Conservation (phyloP, 37 sponge, comb jelly and placozoan genomes). For the Petrosia ficiformis region DNA sequence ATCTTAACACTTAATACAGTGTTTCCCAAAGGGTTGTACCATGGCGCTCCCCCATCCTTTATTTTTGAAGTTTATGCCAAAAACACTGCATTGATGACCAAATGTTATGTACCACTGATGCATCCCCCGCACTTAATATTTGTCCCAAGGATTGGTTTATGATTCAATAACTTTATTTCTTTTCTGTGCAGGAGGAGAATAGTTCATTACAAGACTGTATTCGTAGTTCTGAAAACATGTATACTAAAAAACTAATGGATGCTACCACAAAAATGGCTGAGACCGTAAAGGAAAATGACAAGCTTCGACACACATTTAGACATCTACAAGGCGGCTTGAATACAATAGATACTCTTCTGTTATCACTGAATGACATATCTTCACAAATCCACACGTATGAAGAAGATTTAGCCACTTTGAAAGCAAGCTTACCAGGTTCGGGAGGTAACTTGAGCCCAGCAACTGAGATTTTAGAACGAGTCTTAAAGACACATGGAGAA, state of each 20-base stretch:
- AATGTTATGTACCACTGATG: no score
- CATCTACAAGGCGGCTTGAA: neutral
- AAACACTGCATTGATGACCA: no score
- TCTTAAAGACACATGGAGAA: conserved; percentile 14
- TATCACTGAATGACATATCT: neutral
- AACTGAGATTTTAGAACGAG: neutral
- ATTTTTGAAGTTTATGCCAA: no score
- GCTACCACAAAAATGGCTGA: conserved; percentile 15
- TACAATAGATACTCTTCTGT: neutral
- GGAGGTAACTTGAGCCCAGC: conserved; percentile 9
- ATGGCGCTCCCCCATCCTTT: no score
- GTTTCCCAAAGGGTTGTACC: no score
- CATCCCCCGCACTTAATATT: no score
- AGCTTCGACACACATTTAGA: conserved; percentile 17
- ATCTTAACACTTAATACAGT: no score
- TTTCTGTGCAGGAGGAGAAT: conserved; percentile 11
- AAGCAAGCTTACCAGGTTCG: conserved; percentile 3
- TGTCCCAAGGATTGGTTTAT: no score
- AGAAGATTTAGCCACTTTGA: neutral
- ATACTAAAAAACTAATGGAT: conserved; percentile 26
- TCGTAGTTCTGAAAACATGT: conserved; percentile 6
- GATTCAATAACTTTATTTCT: neutral
- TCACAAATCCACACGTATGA: neutral
- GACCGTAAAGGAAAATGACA: conserved; percentile 43
- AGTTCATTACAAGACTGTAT: conserved; percentile 2